Evolutionary conservation across 2,888 invertebrate species (phyloP), one percentile per base, ranked within the genome.

Genomic region (Rhodophaea formosa): DNA sequence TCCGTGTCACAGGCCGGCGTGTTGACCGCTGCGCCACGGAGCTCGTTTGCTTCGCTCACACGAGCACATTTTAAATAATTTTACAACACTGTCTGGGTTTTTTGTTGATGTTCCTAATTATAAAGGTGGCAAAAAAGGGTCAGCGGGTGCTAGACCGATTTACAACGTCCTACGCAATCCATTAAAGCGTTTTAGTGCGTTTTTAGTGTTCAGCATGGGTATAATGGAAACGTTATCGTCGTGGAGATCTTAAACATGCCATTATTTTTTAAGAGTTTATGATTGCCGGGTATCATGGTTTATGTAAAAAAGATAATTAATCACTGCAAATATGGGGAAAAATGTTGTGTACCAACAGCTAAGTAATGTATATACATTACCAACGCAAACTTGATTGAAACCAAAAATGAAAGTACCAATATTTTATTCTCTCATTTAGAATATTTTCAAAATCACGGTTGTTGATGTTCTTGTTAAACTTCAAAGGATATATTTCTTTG

Each of bases 111-210:
- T 5, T 23, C 5, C 23, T 23, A 23, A 23, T 23, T 5, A 23
- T 23, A 10, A 12, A n/a, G n/a, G 39, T n/a, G 1, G 0, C 10
- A 39, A 12, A 3, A 12, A 39, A 12, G 1, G 39, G 10, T n/a
- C 5, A 39, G 12, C n/a, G 39, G 39, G 39, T 39, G n/a, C 2
- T 10, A n/a, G 10, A 39, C n/a, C 8, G 39, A 72, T 72, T 74
- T 68, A 72, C 66, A 68, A 62, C 61, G 63, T 64, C 64, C 63
- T 65, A 66, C 66, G 67, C 68, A 71, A 71, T 72, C 71, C 74
- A 74, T 75, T 76, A 74, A 69, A 70, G 57, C 62, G 63, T 71
- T 72, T 73, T 71, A 70, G 66, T 64, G 60, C 57, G 65, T 70
- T 68, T 47, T 67, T 60, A 64, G 67, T 60, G 63, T 64, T 68